phyloP scores from a whole-genome alignment of 2,113 vertebrate species.

The Camelus bactrianus region DNA sequence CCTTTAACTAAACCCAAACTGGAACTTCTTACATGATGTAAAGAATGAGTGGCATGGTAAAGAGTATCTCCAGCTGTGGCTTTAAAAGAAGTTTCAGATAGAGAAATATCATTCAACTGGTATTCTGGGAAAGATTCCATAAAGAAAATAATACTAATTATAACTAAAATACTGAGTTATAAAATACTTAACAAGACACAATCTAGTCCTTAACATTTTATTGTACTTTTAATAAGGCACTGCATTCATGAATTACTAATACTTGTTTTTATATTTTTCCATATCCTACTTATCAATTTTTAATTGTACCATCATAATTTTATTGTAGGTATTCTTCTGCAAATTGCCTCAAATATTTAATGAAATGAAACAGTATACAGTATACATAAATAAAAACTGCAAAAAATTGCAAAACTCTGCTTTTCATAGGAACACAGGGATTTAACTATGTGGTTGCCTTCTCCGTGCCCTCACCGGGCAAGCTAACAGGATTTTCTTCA shows the following conservation, averaged over 20 bases:
- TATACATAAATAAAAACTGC: not conserved
- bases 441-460: conserved; percentile 1
- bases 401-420: not conserved
- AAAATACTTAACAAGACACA: conserved; percentile 45
- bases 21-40: not conserved
- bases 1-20: conserved; percentile 11
- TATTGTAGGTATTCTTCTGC: conserved; percentile 29
- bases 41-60: not conserved
- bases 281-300: conserved; percentile 49
- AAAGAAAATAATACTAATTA: conserved; percentile 19
- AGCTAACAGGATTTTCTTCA: not conserved
- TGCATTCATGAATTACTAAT: conserved; percentile 54
- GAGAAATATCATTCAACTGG: not conserved
- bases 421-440: not conserved
- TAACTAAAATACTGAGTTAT: conserved; percentile 31
- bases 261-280: conserved; percentile 36
- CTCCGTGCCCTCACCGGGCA: not conserved
- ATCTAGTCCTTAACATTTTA: conserved; percentile 41
- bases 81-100: not conserved
- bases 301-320: conserved; percentile 48
- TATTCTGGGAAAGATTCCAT: conserved; percentile 26
- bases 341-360: conserved; percentile 68
- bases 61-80: not conserved
- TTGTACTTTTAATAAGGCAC: conserved; percentile 49
- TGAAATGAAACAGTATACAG: not conserved